Evolutionary conservation across 2,888 invertebrate genomes (phyloP), one percentile per base, ranked within the genome.

Genomic region (Drosophila meridiana): DNA sequence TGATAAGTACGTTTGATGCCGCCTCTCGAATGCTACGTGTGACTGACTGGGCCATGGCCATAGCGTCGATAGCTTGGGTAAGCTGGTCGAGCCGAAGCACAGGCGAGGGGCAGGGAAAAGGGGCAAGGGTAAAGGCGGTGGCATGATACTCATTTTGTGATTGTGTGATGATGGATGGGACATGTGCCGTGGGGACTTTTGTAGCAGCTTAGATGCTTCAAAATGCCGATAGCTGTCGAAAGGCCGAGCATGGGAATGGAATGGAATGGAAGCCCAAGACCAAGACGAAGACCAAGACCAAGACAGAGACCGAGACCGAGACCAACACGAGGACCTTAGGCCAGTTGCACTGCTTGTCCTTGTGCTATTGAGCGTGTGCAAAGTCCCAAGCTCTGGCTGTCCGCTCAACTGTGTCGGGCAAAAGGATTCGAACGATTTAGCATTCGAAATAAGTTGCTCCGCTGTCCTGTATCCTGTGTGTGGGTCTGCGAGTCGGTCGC

Each of bases 151-250:
- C 79, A 85, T 83, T 89, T 88, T 90, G 88, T 86, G 89, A 90
- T 90, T 90, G 89, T 90, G 80, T 85, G 90, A 90, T 90, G 90
- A 90, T 89, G 90, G 90, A 89, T 89, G 90, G 76, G 90, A 86
- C 80, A 82, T 87, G 89, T 80, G 80, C 75, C 72, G 58, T 68
- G 63, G 69, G 83, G 78, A 72, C 58, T 76, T 82, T 67, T 50
- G 71, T 64, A 52, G 59, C 47, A 66, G 69, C 62, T 71, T 66
- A 65, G 72, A 61, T 67, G 76, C 65, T 66, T 78, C 81, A 69
- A 80, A 80, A 80, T 84, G 85, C 73, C 89, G 66, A 77, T 87
- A 80, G 80, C 69, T 82, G 82, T 72, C 70, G 78, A 79, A 79
- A 56, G 68, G 68, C 66, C 56, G 61, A 77, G 32, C 30, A 30